phyloP scores from a whole-genome alignment of 2,888 invertebrate species.

The Cheilosia grossa region DNA sequence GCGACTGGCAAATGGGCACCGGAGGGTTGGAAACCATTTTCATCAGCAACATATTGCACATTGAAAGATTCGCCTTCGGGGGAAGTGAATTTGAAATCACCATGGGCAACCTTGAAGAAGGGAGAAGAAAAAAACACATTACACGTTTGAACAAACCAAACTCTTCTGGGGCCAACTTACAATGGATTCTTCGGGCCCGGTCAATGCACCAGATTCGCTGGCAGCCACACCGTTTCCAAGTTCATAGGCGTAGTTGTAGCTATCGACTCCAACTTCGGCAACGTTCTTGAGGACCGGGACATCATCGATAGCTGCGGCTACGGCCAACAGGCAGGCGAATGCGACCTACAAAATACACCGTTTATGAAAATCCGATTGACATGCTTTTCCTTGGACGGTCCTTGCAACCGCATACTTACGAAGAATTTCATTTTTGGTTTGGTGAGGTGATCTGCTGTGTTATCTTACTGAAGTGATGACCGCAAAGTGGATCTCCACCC shows the following conservation, averaged over 20 bases:
- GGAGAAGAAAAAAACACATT: background rate
- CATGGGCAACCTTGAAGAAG: background rate
- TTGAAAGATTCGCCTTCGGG: background rate
- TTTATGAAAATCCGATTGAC: background rate
- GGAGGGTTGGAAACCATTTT: background rate
- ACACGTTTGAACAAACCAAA: no score
- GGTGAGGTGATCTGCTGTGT: conserved; percentile 42
- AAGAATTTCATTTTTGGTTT: conserved; percentile 58
- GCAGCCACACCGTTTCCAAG: background rate
- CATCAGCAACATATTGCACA: background rate
- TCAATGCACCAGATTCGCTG: background rate
- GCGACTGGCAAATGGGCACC: background rate
- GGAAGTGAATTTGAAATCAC: background rate
- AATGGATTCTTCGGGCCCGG: background rate
- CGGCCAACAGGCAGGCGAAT: background rate
- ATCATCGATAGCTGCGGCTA: background rate
- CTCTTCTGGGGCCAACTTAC: background rate
- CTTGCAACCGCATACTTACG: background rate
- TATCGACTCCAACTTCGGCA: background rate
- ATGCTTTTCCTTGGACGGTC: background rate
- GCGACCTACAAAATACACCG: background rate
- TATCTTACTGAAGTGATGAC: conserved; percentile 67
- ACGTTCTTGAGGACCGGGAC: background rate
- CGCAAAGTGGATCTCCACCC: conserved; percentile 38
- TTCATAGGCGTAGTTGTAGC: conserved; percentile 3